Evolutionary conservation across 2,797 vertebrate genomes (phyloP).

Genomic region (Sebastolobus alascanus): DNA sequence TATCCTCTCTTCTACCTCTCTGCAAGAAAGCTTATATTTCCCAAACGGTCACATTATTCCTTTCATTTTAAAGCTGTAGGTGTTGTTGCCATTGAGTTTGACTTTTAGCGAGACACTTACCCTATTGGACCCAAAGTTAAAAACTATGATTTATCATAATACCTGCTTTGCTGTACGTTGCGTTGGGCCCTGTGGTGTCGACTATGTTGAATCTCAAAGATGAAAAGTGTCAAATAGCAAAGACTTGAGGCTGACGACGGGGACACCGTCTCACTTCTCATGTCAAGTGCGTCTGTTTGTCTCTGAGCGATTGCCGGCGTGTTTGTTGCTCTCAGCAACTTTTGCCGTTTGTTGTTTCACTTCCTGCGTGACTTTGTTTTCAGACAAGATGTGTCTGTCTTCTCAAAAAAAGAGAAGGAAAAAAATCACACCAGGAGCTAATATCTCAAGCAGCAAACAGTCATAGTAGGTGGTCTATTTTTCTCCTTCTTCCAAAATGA

Average conservation of each 20-base stretch:
- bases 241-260: conserved; percentile 13
- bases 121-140: neutral
- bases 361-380: conserved; percentile 34
- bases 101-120: neutral
- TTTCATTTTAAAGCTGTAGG: neutral
- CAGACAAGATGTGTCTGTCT: conserved; percentile 30
- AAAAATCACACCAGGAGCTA: conserved; percentile 52
- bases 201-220: neutral
- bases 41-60: neutral
- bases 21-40: neutral
- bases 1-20: neutral
- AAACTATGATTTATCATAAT: neutral
- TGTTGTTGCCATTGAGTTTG: neutral
- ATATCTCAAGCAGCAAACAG: conserved; percentile 58
- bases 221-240: conserved; percentile 21
- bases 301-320: conserved; percentile 23
- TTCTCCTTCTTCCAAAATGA: conserved; percentile 56
- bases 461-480: conserved; percentile 64
- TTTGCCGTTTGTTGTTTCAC: conserved; percentile 27
- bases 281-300: conserved; percentile 17
- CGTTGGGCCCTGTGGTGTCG: neutral
- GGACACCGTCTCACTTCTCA: conserved; percentile 11
- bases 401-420: conserved; percentile 8
- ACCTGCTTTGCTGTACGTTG: neutral
- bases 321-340: conserved; percentile 50